These are phyloP conservation scores for Peromyscus polionotus DNA, from an alignment of 2,113 vertebrate species.

Conservation along the genomic window DNA sequence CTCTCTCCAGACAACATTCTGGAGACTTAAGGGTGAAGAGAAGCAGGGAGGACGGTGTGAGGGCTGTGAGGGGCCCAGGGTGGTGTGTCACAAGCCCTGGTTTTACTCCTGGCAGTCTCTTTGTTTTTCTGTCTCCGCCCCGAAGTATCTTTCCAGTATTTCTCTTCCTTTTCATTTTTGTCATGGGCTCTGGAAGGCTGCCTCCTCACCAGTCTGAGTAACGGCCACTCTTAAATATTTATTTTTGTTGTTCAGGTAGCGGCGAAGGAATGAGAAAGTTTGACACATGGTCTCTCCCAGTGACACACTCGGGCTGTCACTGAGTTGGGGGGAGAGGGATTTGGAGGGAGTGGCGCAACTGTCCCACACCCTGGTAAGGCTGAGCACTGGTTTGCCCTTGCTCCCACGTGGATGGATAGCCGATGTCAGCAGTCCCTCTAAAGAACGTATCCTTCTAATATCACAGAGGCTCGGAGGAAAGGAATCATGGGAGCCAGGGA, in stretches of 20 bases:
- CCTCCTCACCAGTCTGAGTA: background rate
- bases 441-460: background rate
- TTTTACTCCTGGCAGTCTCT: background rate
- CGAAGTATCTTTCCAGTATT: background rate
- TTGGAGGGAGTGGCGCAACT: background rate
- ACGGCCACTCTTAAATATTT: background rate
- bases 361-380: background rate
- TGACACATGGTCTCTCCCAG: background rate
- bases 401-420: accelerated
- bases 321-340: background rate
- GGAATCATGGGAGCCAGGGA: background rate
- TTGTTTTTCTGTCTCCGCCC: background rate
- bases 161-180: background rate
- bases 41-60: background rate
- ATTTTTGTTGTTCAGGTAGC: background rate
- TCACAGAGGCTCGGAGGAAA: background rate
- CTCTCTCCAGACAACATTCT: background rate
- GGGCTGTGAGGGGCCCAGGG: accelerated
- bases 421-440: accelerated
- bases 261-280: background rate
- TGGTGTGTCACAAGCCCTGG: background rate
- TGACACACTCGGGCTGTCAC: background rate
- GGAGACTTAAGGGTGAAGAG: background rate
- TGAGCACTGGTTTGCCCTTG: background rate
- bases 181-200: background rate